Evolutionary conservation across 2,888 invertebrate species (phyloP).

Genomic region (Agonopterix subpropinquella): DNA sequence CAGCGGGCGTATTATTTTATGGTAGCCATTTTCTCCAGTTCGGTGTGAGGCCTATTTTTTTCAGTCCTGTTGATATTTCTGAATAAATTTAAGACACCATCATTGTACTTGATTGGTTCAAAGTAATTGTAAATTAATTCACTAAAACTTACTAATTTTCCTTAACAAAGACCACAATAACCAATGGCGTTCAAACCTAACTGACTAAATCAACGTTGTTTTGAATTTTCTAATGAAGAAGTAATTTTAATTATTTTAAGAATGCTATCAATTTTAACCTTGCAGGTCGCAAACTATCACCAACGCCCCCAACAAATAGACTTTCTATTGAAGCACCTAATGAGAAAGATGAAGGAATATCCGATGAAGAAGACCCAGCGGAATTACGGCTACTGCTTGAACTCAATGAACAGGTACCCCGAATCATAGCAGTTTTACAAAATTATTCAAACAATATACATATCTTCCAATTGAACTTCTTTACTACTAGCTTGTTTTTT

Average conservation of each 20-base stretch:
- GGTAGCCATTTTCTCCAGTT: slow-evolving; percentile 75
- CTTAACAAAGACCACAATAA: slow-evolving; percentile 7
- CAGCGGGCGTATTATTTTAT: slow-evolving; percentile 51
- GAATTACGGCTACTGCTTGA: slow-evolving; percentile 91
- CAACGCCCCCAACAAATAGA: slow-evolving; percentile 78
- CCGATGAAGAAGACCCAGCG: slow-evolving; percentile 87
- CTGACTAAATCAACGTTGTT: background rate
- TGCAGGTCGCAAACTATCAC: slow-evolving; percentile 81
- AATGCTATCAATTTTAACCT: slow-evolving; percentile 5
- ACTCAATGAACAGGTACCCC: slow-evolving; percentile 85
- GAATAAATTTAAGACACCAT: slow-evolving; percentile 8
- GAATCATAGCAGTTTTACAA: too few relatives aligned
- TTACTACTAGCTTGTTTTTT: slow-evolving; percentile 6
- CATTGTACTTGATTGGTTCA: slow-evolving; percentile 30
- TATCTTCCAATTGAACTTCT: background rate
- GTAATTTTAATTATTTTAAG: background rate
- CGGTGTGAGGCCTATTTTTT: slow-evolving; percentile 6
- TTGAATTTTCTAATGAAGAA: background rate
- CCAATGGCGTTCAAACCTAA: background rate
- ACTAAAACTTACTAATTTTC: slow-evolving; percentile 7
- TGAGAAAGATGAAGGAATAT: slow-evolving; percentile 84
- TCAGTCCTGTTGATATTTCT: slow-evolving; percentile 4
- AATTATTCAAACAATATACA: too few relatives aligned
- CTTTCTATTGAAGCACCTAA: slow-evolving; percentile 78
- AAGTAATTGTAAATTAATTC: slow-evolving; percentile 6